Conservation (phyloP, 2,797 vertebrate genomes). For the Falco cherrug region DNA sequence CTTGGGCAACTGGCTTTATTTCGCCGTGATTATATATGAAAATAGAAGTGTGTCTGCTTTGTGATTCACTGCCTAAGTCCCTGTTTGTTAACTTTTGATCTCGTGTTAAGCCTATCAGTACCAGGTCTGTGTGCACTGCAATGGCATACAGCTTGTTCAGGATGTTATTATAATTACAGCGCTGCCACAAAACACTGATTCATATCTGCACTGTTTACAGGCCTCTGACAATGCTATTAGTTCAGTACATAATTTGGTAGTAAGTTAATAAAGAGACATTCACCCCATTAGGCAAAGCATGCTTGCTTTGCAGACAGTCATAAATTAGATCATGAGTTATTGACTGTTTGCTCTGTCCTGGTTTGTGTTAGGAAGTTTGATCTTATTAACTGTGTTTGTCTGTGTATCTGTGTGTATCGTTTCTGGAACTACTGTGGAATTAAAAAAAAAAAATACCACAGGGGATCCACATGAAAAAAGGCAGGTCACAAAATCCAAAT, state of each 20-base stretch:
- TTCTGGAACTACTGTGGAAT: background rate
- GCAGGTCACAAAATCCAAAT: background rate
- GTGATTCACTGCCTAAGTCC: constrained; percentile 17
- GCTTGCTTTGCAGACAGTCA: constrained; percentile 54
- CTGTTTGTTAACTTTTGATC: constrained; percentile 23
- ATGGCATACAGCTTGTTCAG: constrained; percentile 15
- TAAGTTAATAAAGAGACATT: constrained; percentile 64
- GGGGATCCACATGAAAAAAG: background rate
- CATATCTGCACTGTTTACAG: constrained; percentile 52
- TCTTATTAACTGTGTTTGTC: constrained; percentile 33
- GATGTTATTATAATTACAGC: constrained; percentile 48
- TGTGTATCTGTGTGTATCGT: background rate
- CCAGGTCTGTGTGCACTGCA: background rate
- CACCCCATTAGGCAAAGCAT: constrained; percentile 46
- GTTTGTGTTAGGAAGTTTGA: constrained; percentile 45
- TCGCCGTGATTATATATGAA: background rate
- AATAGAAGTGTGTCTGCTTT: constrained; percentile 19
- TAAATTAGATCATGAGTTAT: constrained; percentile 61
- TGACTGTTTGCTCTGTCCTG: constrained; percentile 21
- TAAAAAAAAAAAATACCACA: background rate
- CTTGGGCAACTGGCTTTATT: background rate
- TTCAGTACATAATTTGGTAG: constrained; percentile 59
- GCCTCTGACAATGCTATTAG: constrained; percentile 50
- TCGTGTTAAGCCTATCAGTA: constrained; percentile 30
- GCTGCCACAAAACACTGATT: constrained; percentile 40